Conservation (phyloP, 2,113 vertebrate species). For the Mesocricetus auratus region DNA sequence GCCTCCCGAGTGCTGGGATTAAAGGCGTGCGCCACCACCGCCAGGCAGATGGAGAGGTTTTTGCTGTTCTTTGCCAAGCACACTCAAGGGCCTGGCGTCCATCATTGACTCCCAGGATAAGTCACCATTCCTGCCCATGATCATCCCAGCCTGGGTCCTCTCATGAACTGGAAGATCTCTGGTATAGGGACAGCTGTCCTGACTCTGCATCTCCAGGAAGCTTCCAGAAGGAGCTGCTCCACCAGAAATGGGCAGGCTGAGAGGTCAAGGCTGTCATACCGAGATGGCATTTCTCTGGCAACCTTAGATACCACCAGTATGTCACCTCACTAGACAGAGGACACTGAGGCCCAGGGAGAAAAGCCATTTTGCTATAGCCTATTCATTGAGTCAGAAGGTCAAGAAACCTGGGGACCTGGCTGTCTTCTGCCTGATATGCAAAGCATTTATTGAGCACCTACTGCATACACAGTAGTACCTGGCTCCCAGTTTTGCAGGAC, state of each 20-base stretch:
- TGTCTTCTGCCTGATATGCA: not conserved
- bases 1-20: too few relatives aligned
- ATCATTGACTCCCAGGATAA: not conserved
- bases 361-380: not conserved
- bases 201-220: not conserved
- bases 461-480: not conserved
- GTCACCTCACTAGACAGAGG: not conserved
- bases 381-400: accelerated
- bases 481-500: not conserved
- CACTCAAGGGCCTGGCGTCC: not conserved
- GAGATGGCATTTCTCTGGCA: not conserved
- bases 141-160: not conserved
- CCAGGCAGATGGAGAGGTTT: not conserved
- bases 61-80: not conserved
- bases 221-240: not conserved
- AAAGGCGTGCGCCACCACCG: too few relatives aligned
- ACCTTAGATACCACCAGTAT: not conserved
- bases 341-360: not conserved
- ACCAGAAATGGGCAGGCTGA: not conserved
- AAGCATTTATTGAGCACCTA: not conserved
- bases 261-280: not conserved
- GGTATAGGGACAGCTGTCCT: not conserved
- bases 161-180: not conserved
- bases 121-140: not conserved
- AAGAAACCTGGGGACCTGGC: not conserved